A percentile compares a stretch with the other conserved stretches of the same genome.
phyloP scores from a whole-genome alignment of 2,888 invertebrate genomes.

The Meta bourneti region DNA sequence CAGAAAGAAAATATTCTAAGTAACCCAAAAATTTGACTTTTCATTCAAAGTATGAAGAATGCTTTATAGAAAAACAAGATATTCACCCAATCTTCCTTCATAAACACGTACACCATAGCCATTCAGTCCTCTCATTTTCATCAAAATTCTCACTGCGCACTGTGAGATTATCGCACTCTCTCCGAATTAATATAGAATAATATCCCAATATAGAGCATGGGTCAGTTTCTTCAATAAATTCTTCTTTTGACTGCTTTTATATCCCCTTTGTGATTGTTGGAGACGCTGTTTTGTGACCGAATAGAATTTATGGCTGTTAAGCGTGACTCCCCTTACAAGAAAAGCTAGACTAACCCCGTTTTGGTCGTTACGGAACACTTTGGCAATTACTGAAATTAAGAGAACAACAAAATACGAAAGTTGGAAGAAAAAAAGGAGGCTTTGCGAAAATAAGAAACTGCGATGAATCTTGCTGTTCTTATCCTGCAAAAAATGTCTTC shows the following conservation, averaged over 20 bases:
- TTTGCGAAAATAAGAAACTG: neutral
- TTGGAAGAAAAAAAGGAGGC: slow-evolving; percentile 8
- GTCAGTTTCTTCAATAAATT: slow-evolving; percentile 1
- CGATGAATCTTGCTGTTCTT: neutral
- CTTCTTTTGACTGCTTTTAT: neutral
- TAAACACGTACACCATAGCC: neutral
- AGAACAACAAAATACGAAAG: neutral
- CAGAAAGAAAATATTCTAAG: too few relatives aligned
- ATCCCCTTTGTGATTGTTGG: slow-evolving; percentile 2
- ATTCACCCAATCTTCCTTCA: too few relatives aligned
- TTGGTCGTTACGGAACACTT: slow-evolving; percentile 15
- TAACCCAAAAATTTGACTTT: too few relatives aligned
- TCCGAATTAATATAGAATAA: neutral
- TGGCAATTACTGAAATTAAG: slow-evolving; percentile 43
- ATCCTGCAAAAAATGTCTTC: neutral
- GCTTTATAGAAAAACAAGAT: too few relatives aligned
- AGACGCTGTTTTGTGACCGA: neutral
- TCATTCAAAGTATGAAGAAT: too few relatives aligned
- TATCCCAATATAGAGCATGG: neutral
- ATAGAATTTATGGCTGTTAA: slow-evolving; percentile 11
- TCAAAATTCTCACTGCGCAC: neutral
- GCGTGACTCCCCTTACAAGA: neutral
- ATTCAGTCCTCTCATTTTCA: neutral
- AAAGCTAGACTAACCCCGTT: neutral
- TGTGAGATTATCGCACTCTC: neutral